Base-by-base conservation (phyloP, 2,888 invertebrate genomes). In the Melinaea menophilus region DNA sequence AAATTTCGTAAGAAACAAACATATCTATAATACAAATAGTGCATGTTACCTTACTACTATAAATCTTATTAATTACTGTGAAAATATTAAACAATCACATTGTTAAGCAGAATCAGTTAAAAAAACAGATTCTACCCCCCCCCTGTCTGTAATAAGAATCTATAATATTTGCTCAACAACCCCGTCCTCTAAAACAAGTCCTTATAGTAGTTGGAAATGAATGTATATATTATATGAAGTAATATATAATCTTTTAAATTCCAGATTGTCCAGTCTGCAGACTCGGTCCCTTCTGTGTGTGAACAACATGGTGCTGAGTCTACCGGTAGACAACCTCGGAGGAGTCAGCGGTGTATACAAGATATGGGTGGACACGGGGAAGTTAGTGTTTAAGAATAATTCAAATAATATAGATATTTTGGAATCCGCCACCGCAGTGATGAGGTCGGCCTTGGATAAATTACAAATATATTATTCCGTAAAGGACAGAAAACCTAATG, bases 391-490 rank as follows among this genome's bases (percentile, higher is more conserved):
- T 63, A 92, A 93, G 73, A 83, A 92, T 59, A 84, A 82, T 59
- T 88, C 84, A 4, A 84, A 88, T 56, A 91, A 92, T 71, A 73
- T 84, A 0, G 85, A 92, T 55, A 79, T 95, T 22, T 74, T 94
- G 54, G 95, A 95, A 77, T 94, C 95, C 0, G 92, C 94, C 2
- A 95, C 95, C 0, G 93, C 95, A 3, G 93, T 94, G 0, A 93
- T 95, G 94, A 91, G 95, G 71, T 94, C 95, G n/a, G 92, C 94
- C 1, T 82, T 95, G 54, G 93, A 94, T 74, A 94, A 93, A 84
- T 89, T 95, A 57, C 93, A 93, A 69, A 77, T 82, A n/a, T 81
- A 78, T 70, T 81, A 83, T 63, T 83, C 79, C 76, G 80, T 31
- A 31, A 51, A 51, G 31, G 51, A 51, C 9, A 51, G 77, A 13